Evolutionary conservation across 2,113 vertebrate genomes (phyloP), one percentile per base, ranked within the genome.

Genomic region (Mus spicilegus): DNA sequence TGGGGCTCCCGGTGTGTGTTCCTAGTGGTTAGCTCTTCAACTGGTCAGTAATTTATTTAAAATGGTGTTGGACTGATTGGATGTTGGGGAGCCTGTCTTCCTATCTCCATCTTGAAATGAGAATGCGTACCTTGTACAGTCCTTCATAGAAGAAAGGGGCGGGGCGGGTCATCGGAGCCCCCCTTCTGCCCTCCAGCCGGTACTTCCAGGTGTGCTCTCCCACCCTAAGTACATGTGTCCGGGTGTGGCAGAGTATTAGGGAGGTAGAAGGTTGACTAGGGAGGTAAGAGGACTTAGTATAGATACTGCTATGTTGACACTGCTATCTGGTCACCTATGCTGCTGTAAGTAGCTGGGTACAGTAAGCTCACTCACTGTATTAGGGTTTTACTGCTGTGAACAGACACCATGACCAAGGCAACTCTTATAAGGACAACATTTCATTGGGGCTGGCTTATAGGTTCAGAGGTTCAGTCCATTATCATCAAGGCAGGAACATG

Each of bases 141-240:
- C 46, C 65, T 67, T 51, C 42, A 22, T 24, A 24, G 42, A 51
- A 87, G 65, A 24, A 22, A 67, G 30, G 11, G 46, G 33, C 36
- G 46, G 65, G 5, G 42, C 69, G 33, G 26, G 12, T 70, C 33
- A 26, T n/a, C 8, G 24, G 63, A 30, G 17, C 51, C 30, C 51
- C 19, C 84, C 26, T 8, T 30, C 30, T 2, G 0, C 17, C 63
- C 61, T 7, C 46, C 20, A 2, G 0, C 46, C 85, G 12, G 39
- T 46, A 39, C 82, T 12, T 4, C 61, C 28, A 46, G 24, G 42
- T 24, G 84, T 8, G 49, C 42, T 33, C 63, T 49, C 39, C 63
- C 10, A 5, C 39, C 11, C 46, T n/a, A 26, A 28, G 20, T 13
- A 5, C 22, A 39, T 0, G 46, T 13, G 13, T 54, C 1, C 0